Conservation (phyloP, 2,888 invertebrate genomes). For the Choristoneura rosaceana region DNA sequence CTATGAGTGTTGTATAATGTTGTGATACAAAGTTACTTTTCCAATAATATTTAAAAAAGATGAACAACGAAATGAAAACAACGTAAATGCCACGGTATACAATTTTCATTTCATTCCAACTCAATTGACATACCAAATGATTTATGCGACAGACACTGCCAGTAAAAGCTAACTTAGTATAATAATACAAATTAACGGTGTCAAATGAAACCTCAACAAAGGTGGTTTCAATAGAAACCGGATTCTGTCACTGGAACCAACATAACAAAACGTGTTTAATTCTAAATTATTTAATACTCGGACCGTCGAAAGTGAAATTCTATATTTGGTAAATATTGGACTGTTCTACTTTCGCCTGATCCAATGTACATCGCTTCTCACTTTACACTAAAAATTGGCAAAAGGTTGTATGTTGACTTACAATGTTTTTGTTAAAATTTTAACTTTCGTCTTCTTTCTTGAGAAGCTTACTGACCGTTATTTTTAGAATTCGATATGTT, state of each 20-base stretch:
- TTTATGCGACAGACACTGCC: too few species aligned
- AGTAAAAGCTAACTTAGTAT: too few species aligned
- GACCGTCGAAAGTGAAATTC: conserved; percentile 18
- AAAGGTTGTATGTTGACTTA: conserved; percentile 6
- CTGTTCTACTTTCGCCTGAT: conserved; percentile 27
- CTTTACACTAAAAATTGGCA: conserved; percentile 21
- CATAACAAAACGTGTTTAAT: conserved; percentile 9
- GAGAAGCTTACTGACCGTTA: neutral
- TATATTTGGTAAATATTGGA: conserved; percentile 24
- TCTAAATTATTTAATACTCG: conserved; percentile 33
- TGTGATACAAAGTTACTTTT: too few species aligned
- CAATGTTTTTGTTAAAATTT: neutral
- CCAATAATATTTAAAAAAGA: too few species aligned
- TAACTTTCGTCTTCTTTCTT: neutral
- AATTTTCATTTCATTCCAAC: too few species aligned
- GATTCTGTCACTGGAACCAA: conserved; percentile 8
- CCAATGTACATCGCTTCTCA: conserved; percentile 6
- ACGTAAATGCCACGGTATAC: too few species aligned
- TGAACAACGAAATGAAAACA: too few species aligned
- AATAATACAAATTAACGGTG: too few species aligned
- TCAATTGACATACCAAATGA: too few species aligned
- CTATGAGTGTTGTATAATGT: too few species aligned
- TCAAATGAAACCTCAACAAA: neutral
- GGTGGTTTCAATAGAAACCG: conserved; percentile 12
- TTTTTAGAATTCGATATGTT: too few species aligned